Conservation (phyloP, 1,140 invertebrate genomes). For the Odontomachus brunneus region DNA sequence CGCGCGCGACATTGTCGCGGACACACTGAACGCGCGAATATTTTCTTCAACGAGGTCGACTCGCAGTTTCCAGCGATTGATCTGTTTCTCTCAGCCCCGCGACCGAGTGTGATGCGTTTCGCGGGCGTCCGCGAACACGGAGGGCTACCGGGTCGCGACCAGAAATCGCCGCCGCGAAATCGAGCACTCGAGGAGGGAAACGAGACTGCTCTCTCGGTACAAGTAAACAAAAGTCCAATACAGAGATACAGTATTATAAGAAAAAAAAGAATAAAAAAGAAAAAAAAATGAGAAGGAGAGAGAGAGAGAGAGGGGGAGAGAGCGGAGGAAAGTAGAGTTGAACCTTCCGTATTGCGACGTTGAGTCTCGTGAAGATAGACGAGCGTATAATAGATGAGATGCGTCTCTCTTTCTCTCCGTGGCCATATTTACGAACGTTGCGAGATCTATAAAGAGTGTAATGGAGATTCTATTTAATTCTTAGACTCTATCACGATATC, state of each 20-base stretch:
- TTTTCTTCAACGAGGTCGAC: conserved; percentile 43
- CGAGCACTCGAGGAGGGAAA: conserved; percentile 7
- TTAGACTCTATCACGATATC: background rate
- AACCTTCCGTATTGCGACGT: conserved; percentile 27
- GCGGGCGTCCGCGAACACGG: background rate
- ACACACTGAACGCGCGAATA: conserved; percentile 17
- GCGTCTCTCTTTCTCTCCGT: background rate
- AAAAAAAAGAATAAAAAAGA: background rate
- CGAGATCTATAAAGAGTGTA: conserved; percentile 74
- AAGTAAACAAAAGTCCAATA: conserved; percentile 55
- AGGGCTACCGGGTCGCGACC: too few species aligned
- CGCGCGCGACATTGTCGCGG: conserved; percentile 26
- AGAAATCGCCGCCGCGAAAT: too few species aligned
- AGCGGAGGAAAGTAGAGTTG: background rate
- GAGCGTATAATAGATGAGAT: conserved; percentile 16
- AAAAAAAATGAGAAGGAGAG: too few species aligned
- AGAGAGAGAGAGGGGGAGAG: too few species aligned
- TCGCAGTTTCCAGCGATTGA: background rate
- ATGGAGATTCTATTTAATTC: conserved; percentile 43
- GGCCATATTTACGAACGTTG: conserved; percentile 55
- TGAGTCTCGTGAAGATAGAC: conserved; percentile 47
- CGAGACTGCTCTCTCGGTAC: conserved; percentile 35
- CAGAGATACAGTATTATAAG: conserved; percentile 38
- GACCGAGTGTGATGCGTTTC: conserved; percentile 15
- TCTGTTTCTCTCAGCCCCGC: conserved; percentile 48